These are phyloP conservation scores for Drosophila putrida DNA, from an alignment of 2,888 invertebrate genomes.

Conservation along the genomic window DNA sequence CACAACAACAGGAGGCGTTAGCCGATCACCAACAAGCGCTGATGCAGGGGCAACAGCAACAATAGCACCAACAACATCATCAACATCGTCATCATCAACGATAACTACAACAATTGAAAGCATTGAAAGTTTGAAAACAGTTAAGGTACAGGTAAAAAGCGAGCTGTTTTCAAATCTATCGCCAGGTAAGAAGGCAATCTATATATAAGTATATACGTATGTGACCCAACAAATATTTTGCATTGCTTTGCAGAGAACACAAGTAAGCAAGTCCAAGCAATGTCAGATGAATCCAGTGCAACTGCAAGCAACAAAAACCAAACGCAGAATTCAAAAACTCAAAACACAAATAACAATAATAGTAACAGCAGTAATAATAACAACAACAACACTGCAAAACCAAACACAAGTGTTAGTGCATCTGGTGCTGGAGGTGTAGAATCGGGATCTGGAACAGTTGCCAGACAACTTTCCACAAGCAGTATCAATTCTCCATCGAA, in stretches of 20 bases:
- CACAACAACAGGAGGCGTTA: constrained; percentile 55
- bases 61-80: constrained; percentile 13
- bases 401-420: background rate
- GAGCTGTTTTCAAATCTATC: constrained; percentile 51
- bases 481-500: constrained; percentile 50
- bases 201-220: background rate
- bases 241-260: constrained; percentile 38
- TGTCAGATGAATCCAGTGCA: constrained; percentile 59
- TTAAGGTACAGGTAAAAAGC: constrained; percentile 44
- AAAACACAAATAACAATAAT: constrained; percentile 25
- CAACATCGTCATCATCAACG: background rate
- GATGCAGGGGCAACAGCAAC: constrained; percentile 40
- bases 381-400: constrained; percentile 19
- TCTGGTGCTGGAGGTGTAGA: background rate
- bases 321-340: constrained; percentile 1
- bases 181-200: constrained; percentile 48
- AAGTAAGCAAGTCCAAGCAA: constrained; percentile 47
- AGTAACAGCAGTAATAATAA: constrained; percentile 20
- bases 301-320: constrained; percentile 17
- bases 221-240: background rate
- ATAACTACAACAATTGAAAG: constrained; percentile 1
- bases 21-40: constrained; percentile 45
- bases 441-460: background rate
- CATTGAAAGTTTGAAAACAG: constrained; percentile 27
- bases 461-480: constrained; percentile 51